A percentile compares a stretch with the other conserved stretches of the same genome.
Conservation (phyloP, 2,797 vertebrate species). For the Pseudocheirus occidentalis region DNA sequence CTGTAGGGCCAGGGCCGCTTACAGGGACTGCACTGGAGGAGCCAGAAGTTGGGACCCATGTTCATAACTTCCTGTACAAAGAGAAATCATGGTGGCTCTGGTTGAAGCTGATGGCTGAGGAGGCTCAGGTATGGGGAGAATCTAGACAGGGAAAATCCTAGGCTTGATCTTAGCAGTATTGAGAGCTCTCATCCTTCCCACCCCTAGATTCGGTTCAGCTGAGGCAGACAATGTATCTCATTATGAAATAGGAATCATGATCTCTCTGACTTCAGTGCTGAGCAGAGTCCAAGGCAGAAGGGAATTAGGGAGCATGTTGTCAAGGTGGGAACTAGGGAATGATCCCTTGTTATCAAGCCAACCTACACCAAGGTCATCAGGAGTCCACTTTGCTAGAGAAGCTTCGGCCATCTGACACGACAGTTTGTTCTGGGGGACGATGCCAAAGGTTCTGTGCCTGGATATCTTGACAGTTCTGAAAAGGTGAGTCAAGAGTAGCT, state of each 20-base stretch:
- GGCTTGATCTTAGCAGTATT: not conserved
- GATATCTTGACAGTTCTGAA: not conserved
- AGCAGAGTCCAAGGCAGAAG: not conserved
- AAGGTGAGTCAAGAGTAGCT: not conserved
- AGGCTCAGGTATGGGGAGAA: not conserved
- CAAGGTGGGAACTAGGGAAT: not conserved
- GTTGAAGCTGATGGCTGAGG: not conserved
- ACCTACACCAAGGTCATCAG: not conserved
- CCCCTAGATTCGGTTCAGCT: not conserved
- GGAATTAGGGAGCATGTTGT: not conserved
- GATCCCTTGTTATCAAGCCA: not conserved
- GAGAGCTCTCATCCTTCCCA: not conserved
- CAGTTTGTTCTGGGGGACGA: not conserved
- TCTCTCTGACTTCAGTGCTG: not conserved
- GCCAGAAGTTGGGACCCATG: not conserved
- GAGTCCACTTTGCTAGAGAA: not conserved
- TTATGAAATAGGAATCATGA: not conserved
- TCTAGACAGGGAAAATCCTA: not conserved
- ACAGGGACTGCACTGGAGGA: not conserved
- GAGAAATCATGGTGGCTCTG: not conserved
- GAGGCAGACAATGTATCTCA: not conserved
- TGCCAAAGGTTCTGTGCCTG: constrained; percentile 9
- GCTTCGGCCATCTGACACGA: not conserved
- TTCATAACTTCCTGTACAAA: not conserved
- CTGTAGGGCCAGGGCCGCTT: not conserved